Evolutionary conservation across 1,140 invertebrate genomes (phyloP).

Genomic region (Formica exsecta): DNA sequence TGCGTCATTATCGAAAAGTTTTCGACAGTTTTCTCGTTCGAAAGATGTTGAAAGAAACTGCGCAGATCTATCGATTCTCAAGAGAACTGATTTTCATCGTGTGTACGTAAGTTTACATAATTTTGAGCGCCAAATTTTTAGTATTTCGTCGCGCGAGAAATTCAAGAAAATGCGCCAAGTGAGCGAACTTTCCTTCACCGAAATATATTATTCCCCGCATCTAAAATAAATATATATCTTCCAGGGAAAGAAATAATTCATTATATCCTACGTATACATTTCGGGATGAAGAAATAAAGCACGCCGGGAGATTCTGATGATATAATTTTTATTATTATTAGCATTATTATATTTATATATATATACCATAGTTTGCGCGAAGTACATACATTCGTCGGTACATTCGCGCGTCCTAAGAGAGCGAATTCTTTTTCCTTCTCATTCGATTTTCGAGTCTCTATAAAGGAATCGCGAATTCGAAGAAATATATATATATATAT

Average conservation of each 20-base stretch:
- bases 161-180: neutral
- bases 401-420: slow-evolving; percentile 4
- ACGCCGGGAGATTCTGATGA: neutral
- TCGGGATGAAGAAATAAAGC: slow-evolving; percentile 3
- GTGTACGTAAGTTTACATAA: too few species aligned
- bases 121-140: too few species aligned
- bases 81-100: too few species aligned
- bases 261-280: neutral
- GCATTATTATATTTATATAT: too few species aligned
- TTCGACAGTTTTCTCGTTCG: neutral
- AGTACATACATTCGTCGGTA: neutral
- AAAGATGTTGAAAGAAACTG: neutral
- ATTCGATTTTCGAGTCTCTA: neutral
- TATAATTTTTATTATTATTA: slow-evolving; percentile 48
- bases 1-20: neutral
- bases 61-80: too few species aligned
- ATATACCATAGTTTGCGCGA: neutral
- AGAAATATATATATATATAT: neutral
- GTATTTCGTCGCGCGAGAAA: too few species aligned
- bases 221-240: neutral
- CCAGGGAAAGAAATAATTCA: too few species aligned
- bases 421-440: neutral
- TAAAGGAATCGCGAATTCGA: neutral
- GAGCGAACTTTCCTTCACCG: neutral
- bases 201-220: neutral